These are phyloP conservation scores for Eleutherodactylus coqui DNA, from an alignment of 2,797 vertebrate species.

Conservation along the genomic window DNA sequence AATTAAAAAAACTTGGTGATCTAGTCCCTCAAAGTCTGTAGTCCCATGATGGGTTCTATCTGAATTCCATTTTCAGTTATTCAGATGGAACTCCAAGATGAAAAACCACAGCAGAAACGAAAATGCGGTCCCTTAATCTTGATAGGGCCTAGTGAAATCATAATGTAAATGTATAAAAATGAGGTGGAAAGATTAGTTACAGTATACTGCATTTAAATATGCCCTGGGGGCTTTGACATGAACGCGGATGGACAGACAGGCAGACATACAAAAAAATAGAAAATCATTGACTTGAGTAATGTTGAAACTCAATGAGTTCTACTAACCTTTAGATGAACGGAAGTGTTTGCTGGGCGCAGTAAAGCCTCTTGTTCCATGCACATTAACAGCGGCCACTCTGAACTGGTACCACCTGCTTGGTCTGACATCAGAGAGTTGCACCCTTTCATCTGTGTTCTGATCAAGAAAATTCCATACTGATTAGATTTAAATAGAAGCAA, in stretches of 20 bases:
- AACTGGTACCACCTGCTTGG: slow-evolving; percentile 98
- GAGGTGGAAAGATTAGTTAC: too few species aligned
- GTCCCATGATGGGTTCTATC: too few species aligned
- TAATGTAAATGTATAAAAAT: too few species aligned
- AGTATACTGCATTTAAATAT: background rate
- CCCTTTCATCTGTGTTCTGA: slow-evolving; percentile 89
- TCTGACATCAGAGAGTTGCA: slow-evolving; percentile 84
- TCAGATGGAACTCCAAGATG: too few species aligned
- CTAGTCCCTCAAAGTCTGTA: too few species aligned
- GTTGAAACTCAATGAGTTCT: background rate
- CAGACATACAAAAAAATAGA: background rate
- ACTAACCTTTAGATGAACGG: slow-evolving; percentile 91
- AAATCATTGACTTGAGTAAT: background rate
- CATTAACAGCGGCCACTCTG: slow-evolving; percentile 92
- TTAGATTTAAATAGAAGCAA: slow-evolving; percentile 33
- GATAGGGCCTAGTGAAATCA: background rate
- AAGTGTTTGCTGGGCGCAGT: slow-evolving; percentile 97
- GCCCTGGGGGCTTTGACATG: too few species aligned
- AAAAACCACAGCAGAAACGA: too few species aligned
- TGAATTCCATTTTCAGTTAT: too few species aligned
- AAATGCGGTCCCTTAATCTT: too few species aligned
- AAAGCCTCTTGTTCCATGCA: slow-evolving; percentile 95
- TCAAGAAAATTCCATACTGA: slow-evolving; percentile 47
- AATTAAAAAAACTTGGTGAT: too few species aligned
- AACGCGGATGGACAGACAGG: background rate